Percentiles rank a stretch among this genome's conserved stretches.
These are phyloP conservation scores for Gallinago nigripennis DNA, from an alignment of 2,797 vertebrate genomes.

Conservation along the genomic window DNA sequence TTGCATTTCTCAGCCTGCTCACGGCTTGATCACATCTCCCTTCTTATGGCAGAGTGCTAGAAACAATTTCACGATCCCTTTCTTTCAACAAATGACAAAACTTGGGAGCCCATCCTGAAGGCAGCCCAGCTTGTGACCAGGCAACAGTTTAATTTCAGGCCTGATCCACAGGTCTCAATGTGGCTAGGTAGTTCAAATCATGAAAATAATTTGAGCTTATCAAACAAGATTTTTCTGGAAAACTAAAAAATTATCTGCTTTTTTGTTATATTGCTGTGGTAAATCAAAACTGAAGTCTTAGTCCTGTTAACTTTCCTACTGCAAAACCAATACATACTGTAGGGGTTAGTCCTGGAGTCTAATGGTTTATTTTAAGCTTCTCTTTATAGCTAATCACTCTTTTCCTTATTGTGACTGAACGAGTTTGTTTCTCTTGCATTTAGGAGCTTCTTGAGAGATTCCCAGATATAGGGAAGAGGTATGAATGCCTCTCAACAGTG, in stretches of 20 bases:
- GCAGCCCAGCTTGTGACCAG: background rate
- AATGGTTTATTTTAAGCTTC: background rate
- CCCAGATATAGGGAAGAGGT: slow-evolving; percentile 38
- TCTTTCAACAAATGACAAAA: background rate
- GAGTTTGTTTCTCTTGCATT: slow-evolving; percentile 10
- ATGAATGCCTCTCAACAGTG: slow-evolving; percentile 56
- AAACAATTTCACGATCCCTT: background rate
- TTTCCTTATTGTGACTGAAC: background rate
- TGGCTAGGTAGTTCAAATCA: background rate
- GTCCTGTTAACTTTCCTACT: background rate
- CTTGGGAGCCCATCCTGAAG: background rate
- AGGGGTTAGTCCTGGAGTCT: background rate
- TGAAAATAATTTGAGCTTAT: background rate
- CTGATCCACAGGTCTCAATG: background rate
- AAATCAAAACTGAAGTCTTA: background rate
- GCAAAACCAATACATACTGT: background rate
- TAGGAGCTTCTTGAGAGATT: slow-evolving; percentile 77
- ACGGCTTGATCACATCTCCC: no score
- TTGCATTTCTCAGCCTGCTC: background rate
- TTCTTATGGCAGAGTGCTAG: background rate
- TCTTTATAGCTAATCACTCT: background rate
- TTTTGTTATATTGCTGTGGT: background rate
- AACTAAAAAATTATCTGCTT: background rate
- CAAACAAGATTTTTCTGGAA: background rate
- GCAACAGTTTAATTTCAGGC: background rate